Evolutionary conservation across 2,797 vertebrate species (phyloP).

Genomic region (Psittacula derbiana): DNA sequence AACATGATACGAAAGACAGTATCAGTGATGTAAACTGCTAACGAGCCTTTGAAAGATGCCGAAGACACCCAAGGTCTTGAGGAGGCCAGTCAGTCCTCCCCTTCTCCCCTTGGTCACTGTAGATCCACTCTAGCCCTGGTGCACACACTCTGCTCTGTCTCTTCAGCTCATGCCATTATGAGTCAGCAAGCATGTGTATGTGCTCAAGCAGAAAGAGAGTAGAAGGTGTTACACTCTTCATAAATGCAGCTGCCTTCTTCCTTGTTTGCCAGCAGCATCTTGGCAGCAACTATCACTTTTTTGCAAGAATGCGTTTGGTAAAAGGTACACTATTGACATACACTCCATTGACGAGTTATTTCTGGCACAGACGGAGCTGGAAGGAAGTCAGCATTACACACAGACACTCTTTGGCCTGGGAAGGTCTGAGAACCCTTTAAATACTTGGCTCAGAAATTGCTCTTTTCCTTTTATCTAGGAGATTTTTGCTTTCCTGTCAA

Average conservation of each 20-base stretch:
- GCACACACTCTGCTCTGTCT: accelerated
- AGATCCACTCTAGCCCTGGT: background rate
- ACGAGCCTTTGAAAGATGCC: background rate
- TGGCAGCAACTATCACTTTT: slow-evolving; percentile 28
- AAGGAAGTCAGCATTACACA: slow-evolving; percentile 64
- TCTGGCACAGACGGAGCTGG: slow-evolving; percentile 58
- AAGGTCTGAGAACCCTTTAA: slow-evolving; percentile 56
- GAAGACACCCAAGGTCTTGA: background rate
- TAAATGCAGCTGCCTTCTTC: background rate
- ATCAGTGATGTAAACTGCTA: background rate
- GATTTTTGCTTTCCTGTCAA: slow-evolving; percentile 61
- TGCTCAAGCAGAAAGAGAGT: background rate
- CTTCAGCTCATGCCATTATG: background rate
- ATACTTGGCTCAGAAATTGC: slow-evolving; percentile 49
- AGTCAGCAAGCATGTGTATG: background rate
- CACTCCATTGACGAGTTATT: slow-evolving; percentile 53
- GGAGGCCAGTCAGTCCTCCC: background rate
- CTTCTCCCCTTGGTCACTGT: background rate
- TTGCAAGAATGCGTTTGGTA: slow-evolving; percentile 8
- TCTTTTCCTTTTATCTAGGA: slow-evolving; percentile 56
- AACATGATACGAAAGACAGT: accelerated
- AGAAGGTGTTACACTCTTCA: background rate
- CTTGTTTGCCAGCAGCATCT: background rate
- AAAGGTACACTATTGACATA: slow-evolving; percentile 24
- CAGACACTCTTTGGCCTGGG: slow-evolving; percentile 46